Evolutionary conservation across 2,113 vertebrate genomes (phyloP).

Genomic region (Podocnemis expansa): DNA sequence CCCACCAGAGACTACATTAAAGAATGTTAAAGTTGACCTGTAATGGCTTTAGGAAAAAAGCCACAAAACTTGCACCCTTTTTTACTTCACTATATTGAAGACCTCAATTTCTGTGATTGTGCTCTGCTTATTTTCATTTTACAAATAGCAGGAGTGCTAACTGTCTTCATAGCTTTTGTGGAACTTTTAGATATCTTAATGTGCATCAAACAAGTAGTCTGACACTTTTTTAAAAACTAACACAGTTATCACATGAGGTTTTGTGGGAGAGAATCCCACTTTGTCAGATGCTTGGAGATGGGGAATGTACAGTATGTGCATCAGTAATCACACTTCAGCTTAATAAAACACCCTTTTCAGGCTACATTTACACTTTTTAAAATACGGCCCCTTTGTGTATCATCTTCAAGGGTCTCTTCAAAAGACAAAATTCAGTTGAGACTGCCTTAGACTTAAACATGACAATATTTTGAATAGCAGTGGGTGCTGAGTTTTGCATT

Average conservation of each 20-base stretch:
- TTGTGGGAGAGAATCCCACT: no score
- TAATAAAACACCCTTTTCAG: background rate
- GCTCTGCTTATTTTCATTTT: background rate
- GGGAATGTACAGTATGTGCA: no score
- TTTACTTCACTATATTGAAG: background rate
- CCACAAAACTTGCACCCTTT: background rate
- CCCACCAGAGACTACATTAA: background rate
- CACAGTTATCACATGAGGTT: no score
- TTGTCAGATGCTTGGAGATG: no score
- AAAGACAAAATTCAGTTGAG: background rate
- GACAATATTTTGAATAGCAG: background rate
- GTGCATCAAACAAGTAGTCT: no score
- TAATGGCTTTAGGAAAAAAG: background rate
- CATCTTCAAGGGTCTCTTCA: background rate
- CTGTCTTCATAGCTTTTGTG: fast-evolving
- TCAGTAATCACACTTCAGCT: background rate
- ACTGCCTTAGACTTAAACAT: background rate
- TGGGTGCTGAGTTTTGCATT: background rate
- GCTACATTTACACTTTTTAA: background rate
- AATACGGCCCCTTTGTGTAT: background rate
- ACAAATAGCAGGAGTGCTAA: background rate
- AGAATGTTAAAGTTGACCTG: conserved; percentile 15
- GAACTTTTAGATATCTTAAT: no score
- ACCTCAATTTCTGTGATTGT: background rate
- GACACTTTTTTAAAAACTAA: no score